These are phyloP conservation scores for Guaruba guarouba DNA, from an alignment of 2,113 vertebrate genomes.

Conservation along the genomic window DNA sequence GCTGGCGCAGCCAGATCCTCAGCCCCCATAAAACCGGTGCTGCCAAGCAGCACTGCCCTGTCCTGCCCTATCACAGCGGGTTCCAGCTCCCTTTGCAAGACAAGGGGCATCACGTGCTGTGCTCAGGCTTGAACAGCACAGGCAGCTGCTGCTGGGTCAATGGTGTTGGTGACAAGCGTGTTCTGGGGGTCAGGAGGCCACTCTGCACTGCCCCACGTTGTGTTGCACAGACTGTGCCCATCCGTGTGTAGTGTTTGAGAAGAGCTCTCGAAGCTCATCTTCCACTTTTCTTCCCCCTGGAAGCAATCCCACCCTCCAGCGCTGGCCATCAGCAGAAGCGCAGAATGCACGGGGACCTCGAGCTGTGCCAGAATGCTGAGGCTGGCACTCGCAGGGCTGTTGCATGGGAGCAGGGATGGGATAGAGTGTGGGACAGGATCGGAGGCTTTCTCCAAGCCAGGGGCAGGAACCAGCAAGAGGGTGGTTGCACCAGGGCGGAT, in stretches of 20 bases:
- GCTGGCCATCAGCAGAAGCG: not conserved
- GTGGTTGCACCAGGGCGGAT: rapidly evolving
- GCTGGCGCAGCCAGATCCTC: not conserved
- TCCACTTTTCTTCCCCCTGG: not conserved
- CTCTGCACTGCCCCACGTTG: not conserved
- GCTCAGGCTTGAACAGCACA: rapidly evolving
- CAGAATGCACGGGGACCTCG: not conserved
- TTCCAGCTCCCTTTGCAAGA: rapidly evolving
- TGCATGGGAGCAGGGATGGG: not conserved
- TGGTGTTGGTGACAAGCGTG: rapidly evolving
- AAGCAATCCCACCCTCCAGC: not conserved
- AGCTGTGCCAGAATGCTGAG: rapidly evolving
- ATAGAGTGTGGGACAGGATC: rapidly evolving
- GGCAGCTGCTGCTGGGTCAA: not conserved
- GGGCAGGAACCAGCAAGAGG: too few relatives aligned
- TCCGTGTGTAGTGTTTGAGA: not conserved
- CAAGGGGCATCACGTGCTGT: rapidly evolving
- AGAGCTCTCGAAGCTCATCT: not conserved
- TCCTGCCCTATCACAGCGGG: not conserved
- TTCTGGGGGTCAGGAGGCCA: not conserved
- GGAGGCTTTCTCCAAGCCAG: not conserved
- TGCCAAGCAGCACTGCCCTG: not conserved
- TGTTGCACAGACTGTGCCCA: not conserved
- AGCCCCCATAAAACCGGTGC: not conserved
- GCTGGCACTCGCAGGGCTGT: not conserved